These are phyloP conservation scores for Melanotaenia trifasciata DNA, from an alignment of 2,797 vertebrate genomes.

Conservation along the genomic window DNA sequence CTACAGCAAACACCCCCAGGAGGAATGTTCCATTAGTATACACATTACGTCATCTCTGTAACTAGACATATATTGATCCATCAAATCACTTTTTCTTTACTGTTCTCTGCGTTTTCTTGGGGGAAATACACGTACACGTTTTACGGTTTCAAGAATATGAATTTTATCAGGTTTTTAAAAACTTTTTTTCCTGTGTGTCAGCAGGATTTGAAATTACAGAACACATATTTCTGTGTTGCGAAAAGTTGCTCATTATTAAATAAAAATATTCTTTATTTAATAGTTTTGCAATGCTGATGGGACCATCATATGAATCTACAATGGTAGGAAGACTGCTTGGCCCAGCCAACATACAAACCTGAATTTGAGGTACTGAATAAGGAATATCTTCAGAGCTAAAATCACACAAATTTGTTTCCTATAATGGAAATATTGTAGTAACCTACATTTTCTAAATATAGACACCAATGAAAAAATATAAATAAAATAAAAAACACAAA, in stretches of 20 bases:
- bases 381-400: not conserved
- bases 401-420: not conserved
- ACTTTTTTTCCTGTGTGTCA: not conserved
- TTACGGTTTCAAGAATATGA: not conserved
- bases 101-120: not conserved
- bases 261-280: not conserved
- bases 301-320: not conserved
- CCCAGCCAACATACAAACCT: not conserved
- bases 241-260: conserved; percentile 4
- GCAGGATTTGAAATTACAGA: not conserved
- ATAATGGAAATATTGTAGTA: not conserved
- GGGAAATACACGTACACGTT: not conserved
- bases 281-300: not conserved
- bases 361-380: not conserved
- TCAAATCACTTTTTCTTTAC: conserved; percentile 52
- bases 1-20: conserved; percentile 32
- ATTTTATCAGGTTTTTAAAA: not conserved
- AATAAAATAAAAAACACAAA: not conserved
- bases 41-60: conserved; percentile 82
- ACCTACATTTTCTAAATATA: no score
- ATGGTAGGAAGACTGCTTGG: not conserved
- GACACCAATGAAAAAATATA: not conserved
- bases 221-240: not conserved
- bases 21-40: conserved; percentile 63
- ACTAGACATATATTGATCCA: conserved; percentile 69